These are phyloP conservation scores for Pseudoips prasinana DNA, from an alignment of 2,888 invertebrate genomes.

Conservation along the genomic window DNA sequence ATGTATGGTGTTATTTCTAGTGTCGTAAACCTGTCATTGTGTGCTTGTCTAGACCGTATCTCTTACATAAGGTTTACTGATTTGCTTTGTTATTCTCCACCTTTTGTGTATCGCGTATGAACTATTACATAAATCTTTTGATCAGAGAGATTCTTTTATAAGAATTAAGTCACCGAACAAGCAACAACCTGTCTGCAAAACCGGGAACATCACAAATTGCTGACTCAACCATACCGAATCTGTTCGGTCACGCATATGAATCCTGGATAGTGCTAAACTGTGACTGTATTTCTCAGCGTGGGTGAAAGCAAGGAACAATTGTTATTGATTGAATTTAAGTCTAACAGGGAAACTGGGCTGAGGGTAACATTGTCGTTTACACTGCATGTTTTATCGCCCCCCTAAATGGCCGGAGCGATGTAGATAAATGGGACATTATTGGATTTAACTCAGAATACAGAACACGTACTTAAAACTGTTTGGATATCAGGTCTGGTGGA, in stretches of 20 bases:
- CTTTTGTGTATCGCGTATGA: not conserved
- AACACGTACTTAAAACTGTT: constrained; percentile 5
- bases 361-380: constrained; percentile 21
- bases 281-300: too few relatives aligned
- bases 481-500: constrained; percentile 12
- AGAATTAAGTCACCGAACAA: too few relatives aligned
- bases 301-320: too few relatives aligned
- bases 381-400: constrained; percentile 14
- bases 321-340: too few relatives aligned
- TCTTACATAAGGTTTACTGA: not conserved
- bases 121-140: not conserved
- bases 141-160: too few relatives aligned
- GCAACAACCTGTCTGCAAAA: too few relatives aligned
- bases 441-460: constrained; percentile 14
- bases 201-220: too few relatives aligned
- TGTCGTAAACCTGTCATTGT: not conserved
- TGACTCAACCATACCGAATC: too few relatives aligned
- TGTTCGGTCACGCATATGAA: too few relatives aligned
- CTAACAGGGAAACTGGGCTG: constrained; percentile 11
- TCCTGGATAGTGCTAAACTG: too few relatives aligned
- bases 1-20: too few relatives aligned
- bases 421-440: constrained; percentile 21
- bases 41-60: not conserved
- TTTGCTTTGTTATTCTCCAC: not conserved
- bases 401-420: constrained; percentile 20